A percentile compares a stretch with the other conserved stretches of the same genome.
These are phyloP conservation scores for Ypsolopha scabrella DNA, from an alignment of 2,888 invertebrate species.

Conservation along the genomic window DNA sequence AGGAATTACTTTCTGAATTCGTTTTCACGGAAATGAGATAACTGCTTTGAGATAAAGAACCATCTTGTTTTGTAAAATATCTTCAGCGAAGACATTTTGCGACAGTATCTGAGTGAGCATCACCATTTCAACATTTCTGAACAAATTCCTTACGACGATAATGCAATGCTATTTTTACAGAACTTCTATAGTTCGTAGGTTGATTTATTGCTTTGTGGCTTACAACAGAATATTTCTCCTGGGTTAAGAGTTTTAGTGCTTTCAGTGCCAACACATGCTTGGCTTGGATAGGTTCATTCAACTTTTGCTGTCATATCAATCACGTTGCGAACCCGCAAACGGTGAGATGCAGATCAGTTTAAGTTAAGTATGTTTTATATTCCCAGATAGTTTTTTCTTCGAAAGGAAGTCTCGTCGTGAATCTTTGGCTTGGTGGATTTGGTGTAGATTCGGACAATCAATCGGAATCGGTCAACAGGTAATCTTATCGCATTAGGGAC, in stretches of 20 bases:
- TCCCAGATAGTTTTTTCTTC: too few species aligned
- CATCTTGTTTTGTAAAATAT: too few species aligned
- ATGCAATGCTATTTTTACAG: slow-evolving; percentile 26
- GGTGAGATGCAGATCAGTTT: too few species aligned
- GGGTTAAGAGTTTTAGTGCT: slow-evolving; percentile 37
- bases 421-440: background rate
- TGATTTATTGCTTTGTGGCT: slow-evolving; percentile 45
- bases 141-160: background rate
- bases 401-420: too few species aligned
- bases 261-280: slow-evolving; percentile 29
- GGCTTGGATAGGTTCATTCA: slow-evolving; percentile 33
- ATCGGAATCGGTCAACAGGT: slow-evolving; percentile 13
- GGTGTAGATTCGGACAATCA: background rate
- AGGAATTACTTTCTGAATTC: slow-evolving; percentile 32
- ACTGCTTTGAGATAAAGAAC: slow-evolving; percentile 40
- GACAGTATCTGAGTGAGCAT: background rate
- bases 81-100: too few species aligned
- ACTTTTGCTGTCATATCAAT: slow-evolving; percentile 30
- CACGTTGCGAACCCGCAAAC: slow-evolving; percentile 11
- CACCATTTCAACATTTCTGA: background rate
- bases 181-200: slow-evolving; percentile 28
- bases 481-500: slow-evolving; percentile 64
- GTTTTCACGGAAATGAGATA: slow-evolving; percentile 58
- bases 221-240: slow-evolving; percentile 37
- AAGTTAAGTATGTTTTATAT: too few species aligned